These are phyloP conservation scores for Oscheius sp. DNA, from an alignment of 1,140 invertebrate genomes.

Conservation along the genomic window DNA sequence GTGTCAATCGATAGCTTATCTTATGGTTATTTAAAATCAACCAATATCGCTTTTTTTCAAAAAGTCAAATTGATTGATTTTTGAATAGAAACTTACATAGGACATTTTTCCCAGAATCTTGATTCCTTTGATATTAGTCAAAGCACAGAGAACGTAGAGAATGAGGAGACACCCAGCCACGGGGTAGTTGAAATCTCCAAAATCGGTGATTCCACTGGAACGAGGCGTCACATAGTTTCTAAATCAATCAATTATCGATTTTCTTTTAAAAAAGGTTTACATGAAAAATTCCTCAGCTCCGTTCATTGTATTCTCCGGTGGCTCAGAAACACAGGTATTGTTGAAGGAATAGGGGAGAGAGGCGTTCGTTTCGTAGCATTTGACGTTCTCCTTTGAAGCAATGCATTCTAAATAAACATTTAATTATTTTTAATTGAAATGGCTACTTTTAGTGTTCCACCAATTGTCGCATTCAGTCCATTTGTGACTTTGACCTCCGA, in stretches of 20 bases:
- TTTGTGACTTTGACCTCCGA: conserved; percentile 74
- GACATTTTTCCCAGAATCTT: conserved; percentile 34
- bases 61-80: too few relatives aligned
- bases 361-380: too few relatives aligned
- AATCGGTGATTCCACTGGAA: conserved; percentile 17
- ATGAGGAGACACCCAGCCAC: conserved; percentile 2
- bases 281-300: neutral
- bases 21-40: too few relatives aligned
- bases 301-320: neutral
- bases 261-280: neutral
- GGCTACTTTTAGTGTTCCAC: conserved; percentile 63
- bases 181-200: conserved; percentile 27
- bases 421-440: neutral
- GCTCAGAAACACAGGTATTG: too few relatives aligned
- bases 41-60: too few relatives aligned
- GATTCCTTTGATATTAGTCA: conserved; percentile 23
- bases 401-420: too few relatives aligned
- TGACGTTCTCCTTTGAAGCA: too few relatives aligned
- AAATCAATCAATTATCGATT: neutral
- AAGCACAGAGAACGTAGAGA: conserved; percentile 12
- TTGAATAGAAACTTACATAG: too few relatives aligned
- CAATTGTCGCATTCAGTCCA: conserved; percentile 81
- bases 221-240: conserved; percentile 1
- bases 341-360: too few relatives aligned
- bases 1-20: too few relatives aligned